These are phyloP conservation scores for Oopsacas minuta DNA, from an alignment of 37 sponge, comb jelly and placozoan species.

Conservation along the genomic window DNA sequence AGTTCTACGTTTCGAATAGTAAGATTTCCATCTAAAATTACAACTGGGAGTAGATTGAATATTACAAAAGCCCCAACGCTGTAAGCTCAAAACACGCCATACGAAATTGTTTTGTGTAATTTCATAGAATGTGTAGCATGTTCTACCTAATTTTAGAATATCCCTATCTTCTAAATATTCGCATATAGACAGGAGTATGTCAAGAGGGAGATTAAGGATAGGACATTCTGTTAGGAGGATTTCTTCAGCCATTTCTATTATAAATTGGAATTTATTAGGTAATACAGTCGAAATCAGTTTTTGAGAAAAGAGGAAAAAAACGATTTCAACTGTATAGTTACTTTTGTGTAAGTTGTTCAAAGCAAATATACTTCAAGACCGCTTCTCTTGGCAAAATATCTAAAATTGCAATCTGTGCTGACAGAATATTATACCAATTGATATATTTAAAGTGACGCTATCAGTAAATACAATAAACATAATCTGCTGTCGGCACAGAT, in stretches of 20 bases:
- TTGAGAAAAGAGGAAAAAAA: no score
- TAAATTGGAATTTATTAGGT: no score
- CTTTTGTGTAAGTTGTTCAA: no score
- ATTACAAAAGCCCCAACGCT: constrained; percentile 15
- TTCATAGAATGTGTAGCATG: not conserved
- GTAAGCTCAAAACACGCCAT: not conserved
- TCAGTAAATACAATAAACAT: no score
- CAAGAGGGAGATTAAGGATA: not conserved
- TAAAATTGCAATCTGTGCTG: no score
- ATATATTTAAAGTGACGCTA: no score
- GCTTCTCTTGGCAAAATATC: no score
- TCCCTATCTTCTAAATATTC: not conserved
- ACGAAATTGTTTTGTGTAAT: not conserved
- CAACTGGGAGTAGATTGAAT: not conserved
- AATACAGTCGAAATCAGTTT: no score
- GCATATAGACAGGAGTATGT: not conserved
- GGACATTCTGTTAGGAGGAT: not conserved
- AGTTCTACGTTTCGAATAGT: constrained; percentile 32
- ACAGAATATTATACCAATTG: no score
- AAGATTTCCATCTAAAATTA: constrained; percentile 36
- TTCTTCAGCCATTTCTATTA: not conserved
- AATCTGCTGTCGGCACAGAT: no score
- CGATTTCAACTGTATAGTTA: no score
- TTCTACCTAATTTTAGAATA: not conserved
- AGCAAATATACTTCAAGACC: no score